Evolutionary conservation across 1,140 invertebrate species (phyloP).

Genomic region (Adoxophyes honmai): DNA sequence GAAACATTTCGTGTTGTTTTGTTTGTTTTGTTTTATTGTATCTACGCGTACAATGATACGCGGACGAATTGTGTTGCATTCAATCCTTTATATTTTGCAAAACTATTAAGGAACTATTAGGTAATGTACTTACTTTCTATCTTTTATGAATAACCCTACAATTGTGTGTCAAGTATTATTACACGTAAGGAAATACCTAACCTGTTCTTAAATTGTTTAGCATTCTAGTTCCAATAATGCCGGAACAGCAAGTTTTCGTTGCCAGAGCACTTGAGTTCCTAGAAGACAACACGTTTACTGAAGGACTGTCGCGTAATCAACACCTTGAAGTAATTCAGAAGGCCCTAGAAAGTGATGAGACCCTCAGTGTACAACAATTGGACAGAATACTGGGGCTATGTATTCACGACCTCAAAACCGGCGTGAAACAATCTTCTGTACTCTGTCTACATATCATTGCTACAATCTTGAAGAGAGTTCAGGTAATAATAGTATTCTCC

Average conservation of each 20-base stretch:
- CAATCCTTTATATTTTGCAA: neutral
- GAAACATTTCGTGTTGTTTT: slow-evolving; percentile 17
- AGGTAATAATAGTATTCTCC: slow-evolving; percentile 32
- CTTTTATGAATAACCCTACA: neutral
- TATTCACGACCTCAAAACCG: slow-evolving; percentile 39
- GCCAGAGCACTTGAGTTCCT: slow-evolving; percentile 31
- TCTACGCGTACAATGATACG: slow-evolving; percentile 1
- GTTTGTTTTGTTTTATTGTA: slow-evolving; percentile 17
- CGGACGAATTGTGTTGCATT: neutral
- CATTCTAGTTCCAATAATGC: slow-evolving; percentile 12
- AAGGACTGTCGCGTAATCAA: slow-evolving; percentile 21
- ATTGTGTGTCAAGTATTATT: too few species aligned
- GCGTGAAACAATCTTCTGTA: slow-evolving; percentile 36
- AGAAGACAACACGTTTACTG: slow-evolving; percentile 28
- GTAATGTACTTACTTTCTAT: too few species aligned
- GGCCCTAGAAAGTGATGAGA: slow-evolving; percentile 32
- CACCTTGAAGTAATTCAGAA: slow-evolving; percentile 39
- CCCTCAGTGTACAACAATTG: slow-evolving; percentile 24
- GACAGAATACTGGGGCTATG: slow-evolving; percentile 45
- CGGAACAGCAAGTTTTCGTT: slow-evolving; percentile 31
- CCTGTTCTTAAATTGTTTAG: too few species aligned
- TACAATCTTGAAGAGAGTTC: slow-evolving; percentile 42
- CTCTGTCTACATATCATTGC: slow-evolving; percentile 42
- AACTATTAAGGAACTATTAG: neutral
- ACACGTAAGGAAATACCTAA: too few species aligned